Evolutionary conservation across 2,113 vertebrate genomes (phyloP), one percentile per base, ranked within the genome.

Genomic region (Saguinus imperator): DNA sequence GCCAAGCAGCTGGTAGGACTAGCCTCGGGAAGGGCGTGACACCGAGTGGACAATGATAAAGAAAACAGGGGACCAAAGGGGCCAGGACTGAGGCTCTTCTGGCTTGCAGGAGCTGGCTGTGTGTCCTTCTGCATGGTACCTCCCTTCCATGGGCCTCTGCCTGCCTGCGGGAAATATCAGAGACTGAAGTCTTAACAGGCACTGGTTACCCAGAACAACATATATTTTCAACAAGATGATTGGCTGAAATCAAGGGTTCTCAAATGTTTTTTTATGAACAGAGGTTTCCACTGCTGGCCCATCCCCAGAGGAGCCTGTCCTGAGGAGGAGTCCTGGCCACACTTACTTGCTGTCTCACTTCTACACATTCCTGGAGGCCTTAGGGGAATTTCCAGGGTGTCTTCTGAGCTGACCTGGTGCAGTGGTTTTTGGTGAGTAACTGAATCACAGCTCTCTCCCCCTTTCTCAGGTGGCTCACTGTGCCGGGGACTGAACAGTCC

Each of bases 361-460:
- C 64, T 27, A 57, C 32, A 27, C 0, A 1, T 64, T 55, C 29
- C 25, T 52, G 37, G 70, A n/a, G 21, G 32, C 37, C 43, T 66
- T 6, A 12, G 37, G 90, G 87, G n/a, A 77, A 40, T 52, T 81
- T 89, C 27, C 48, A 57, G n/a, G 1, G 16, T 45, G 77, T 57
- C 61, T 72, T 40, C 2, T 68, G 40, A 89, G 58, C 35, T 70
- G 27, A 76, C 43, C 52, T 77, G 52, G 48, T 35, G 18, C 43
- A 35, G 18, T 89, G 87, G 58, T 64, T 95, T 96, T 79, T 14
- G 48, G 8, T 75, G 86, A 96, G 57, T 91, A 32, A 50, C 48
- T 68, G 35, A 37, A n/a, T 27, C 1, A 12, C 52, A 29, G 64
- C 18, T 61, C 16, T 35, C 14, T 70, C 50, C n/a, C 7, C 10